These are phyloP conservation scores for Eumeta japonica DNA, from an alignment of 1,140 invertebrate species.

Conservation along the genomic window DNA sequence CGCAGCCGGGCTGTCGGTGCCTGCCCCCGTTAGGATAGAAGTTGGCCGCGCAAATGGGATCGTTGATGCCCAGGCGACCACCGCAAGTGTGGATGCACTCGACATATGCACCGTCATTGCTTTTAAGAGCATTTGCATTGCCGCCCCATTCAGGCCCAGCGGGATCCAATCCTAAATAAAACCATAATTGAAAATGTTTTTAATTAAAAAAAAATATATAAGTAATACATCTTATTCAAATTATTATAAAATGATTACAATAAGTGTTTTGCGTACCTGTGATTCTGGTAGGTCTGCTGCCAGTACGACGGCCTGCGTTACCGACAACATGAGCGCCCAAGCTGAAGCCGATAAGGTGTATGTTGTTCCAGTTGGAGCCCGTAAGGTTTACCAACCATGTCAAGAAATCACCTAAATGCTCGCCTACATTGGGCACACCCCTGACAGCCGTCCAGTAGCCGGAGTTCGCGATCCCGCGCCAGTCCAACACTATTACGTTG, in stretches of 20 bases:
- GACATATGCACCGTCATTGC: slow-evolving; percentile 58
- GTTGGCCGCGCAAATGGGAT: too few relatives aligned
- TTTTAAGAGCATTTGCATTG: slow-evolving; percentile 22
- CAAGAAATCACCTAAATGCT: slow-evolving; percentile 54
- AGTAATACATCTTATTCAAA: too few relatives aligned
- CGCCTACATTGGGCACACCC: slow-evolving; percentile 57
- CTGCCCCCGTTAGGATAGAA: too few relatives aligned
- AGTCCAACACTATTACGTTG: slow-evolving; percentile 62
- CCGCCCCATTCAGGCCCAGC: slow-evolving; percentile 55
- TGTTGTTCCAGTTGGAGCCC: slow-evolving; percentile 26
- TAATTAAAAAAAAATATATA: too few relatives aligned
- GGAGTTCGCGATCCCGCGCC: slow-evolving; percentile 38
- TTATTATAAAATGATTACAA: too few relatives aligned
- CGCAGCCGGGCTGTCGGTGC: too few relatives aligned
- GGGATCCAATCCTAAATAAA: too few relatives aligned
- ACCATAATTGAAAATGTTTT: slow-evolving; percentile 62
- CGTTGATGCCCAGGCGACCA: slow-evolving; percentile 45
- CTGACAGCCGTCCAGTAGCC: slow-evolving; percentile 51
- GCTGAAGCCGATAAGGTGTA: too few relatives aligned
- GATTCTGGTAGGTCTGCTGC: slow-evolving; percentile 19
- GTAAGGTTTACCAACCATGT: slow-evolving; percentile 39
- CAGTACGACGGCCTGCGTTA: too few relatives aligned
- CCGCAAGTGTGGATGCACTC: slow-evolving; percentile 64
- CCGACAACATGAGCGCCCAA: too few relatives aligned
- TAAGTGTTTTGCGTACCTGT: too few relatives aligned